Base-by-base conservation (phyloP, 2,888 invertebrate species). In the Sepiola atlantica region DNA sequence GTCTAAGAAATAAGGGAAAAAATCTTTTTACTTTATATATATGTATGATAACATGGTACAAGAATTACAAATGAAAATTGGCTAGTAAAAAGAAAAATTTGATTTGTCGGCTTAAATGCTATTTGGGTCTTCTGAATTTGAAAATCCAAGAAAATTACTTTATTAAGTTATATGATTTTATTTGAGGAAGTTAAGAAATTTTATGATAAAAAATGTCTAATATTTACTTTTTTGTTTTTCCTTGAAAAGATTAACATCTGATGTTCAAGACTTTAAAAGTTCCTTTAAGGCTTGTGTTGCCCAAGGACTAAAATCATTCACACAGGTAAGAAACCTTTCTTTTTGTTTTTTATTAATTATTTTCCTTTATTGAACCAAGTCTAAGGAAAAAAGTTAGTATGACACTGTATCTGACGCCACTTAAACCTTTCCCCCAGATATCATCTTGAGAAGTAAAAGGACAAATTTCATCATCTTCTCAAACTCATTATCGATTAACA, bases 231-330 rank as follows among this genome's bases (percentile, higher is more conserved):
- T 55, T 90, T 32, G 28, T 57, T 94, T 93, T 93, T 54, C 32
- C 94, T 95, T 91, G 97, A 98, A 94, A 97, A 98, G 98, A 96
- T 97, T 99, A 95, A 99, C 99, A 55, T 98, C 98, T 93, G 99
- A 99, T 97, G 98, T 99, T 20, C 99, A 99, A 97, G 99, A 99
- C 97, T 99, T 99, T 97, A 99, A 99, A 97, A 99, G 99, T 96
- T 98, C 99, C 1, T 99, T 99, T 97, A 99, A 99, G 97, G 98
- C 98, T 96, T 98, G 98, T 54, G 98, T 99, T 93, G 98, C 99
- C 0, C 99, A 99, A 96, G 99, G 99, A 0, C 97, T 99, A 57
- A 98, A 99, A 94, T 99, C 99, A 93, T 97, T 98, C 12, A 98
- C 99, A 0, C 99, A 99, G 98, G 98, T 99, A 95, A 77, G n/a